Evolutionary conservation across 2,113 vertebrate species (phyloP).

Genomic region (Puma concolor): DNA sequence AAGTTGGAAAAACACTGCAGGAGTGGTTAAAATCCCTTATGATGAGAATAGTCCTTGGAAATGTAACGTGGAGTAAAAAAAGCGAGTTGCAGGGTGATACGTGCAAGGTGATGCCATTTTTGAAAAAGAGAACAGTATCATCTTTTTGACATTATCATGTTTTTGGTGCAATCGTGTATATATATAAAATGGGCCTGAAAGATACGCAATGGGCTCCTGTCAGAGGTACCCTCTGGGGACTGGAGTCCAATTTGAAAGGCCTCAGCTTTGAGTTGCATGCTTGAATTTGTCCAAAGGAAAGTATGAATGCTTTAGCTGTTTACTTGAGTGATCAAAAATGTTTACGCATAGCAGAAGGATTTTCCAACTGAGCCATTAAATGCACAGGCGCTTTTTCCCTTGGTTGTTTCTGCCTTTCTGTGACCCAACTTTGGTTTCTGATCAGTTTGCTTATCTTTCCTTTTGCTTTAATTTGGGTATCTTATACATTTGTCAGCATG

Average conservation of each 20-base stretch:
- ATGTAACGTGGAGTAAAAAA: neutral
- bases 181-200: neutral
- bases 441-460: neutral
- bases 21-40: neutral
- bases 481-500: neutral
- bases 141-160: neutral
- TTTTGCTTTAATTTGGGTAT: conserved; percentile 25
- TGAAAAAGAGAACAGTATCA: neutral
- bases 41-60: neutral
- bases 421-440: neutral
- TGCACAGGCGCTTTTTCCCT: neutral
- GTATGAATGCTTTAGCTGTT: neutral
- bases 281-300: conserved; percentile 29
- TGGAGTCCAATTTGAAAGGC: neutral
- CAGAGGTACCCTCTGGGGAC: neutral
- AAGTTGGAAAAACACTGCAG: neutral
- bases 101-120: neutral
- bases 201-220: neutral
- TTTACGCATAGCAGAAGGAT: neutral
- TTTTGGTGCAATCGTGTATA: neutral
- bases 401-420: neutral
- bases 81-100: neutral
- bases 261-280: neutral
- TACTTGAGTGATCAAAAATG: neutral
- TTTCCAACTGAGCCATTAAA: neutral